Evolutionary conservation across 2,888 invertebrate genomes (phyloP), one percentile per base, ranked within the genome.

Genomic region (Aspidiotus rigidus): DNA sequence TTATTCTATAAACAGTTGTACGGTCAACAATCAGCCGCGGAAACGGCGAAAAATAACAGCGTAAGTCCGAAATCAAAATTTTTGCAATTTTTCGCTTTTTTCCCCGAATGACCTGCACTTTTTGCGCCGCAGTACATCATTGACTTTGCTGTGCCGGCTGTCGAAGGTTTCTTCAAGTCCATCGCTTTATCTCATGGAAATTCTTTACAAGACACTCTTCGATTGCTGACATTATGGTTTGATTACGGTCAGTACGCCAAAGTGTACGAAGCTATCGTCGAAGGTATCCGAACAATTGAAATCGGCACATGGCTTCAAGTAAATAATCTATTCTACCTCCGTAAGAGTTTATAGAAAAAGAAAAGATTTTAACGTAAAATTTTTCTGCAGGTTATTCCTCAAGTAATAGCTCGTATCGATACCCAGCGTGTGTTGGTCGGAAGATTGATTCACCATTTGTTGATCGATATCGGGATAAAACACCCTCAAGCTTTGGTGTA

Each of bases 281-380:
- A 94, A 74, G 96, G 96, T 1, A 89, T 98, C 73, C 85, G 91
- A 74, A 85, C 90, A 1, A 95, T 98, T 55, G 94, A 96, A 77
- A 93, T 99, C 72, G 95, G 97, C 76, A 98, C 96, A 5, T 99
- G 99, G 99, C 82, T 99, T 10, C 98, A 99, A 83, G 83, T 82
- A 73, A 70, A 72, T 69, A 40, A 7, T 69, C 7, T 44, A 57
- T 15, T 7, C 57, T 57, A n/a, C 49, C 6, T n/a, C 49, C n/a
- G n/a, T 49, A 3, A n/a, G 49, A 3, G 49, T 13, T 49, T 13
- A n/a, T 3, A 49, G 6, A 49, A 2, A 5, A 5, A 28, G 5
- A 28, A 28, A 28, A 28, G 28, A 28, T 28, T 28, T 28, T 1
- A 28, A 28, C 28, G 28, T 28, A 28, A 28, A 28, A 28, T 28